Base-by-base conservation (phyloP, 2,888 invertebrate genomes). In the Cosmia trapezina region DNA sequence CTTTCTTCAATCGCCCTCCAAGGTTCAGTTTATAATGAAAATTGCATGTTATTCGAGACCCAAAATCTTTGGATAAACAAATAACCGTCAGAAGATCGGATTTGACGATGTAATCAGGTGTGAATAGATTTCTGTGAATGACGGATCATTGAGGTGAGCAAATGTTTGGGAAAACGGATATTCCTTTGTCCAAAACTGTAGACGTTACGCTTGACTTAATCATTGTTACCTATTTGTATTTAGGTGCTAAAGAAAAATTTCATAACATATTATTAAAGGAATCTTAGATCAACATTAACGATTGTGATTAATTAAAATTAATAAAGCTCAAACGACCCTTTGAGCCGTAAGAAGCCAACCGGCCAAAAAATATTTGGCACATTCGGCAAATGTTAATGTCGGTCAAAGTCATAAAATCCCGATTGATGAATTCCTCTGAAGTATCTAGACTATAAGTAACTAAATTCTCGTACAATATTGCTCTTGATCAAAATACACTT, bases 91-190 rank as follows among this genome's bases (percentile, higher is more conserved):
- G 53, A 54, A 63, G 49, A 67, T 77, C 14, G 57, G 63, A 75
- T 81, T 78, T 57, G 51, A 64, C 61, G 70, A 72, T 67, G 57
- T 65, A 73, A 69, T 83, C 63, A 72, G 75, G 67, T 70, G 74
- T 78, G 70, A 74, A 83, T 72, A 81, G 74, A 81, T 81, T 81
- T 70, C 73, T 72, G 49, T 62, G 64, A 83, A 57, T 82, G 67
- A 73, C 56, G 59, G 73, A 83, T 80, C 76, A 65, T 57, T 77
- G 84, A 81, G 73, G 61, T 77, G 70, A 72, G 65, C 71, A 63
- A 80, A 71, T 70, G 33, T 70, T 65, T 53, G 43, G 49, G 56
- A 56, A 60, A 61, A 7, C 57, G 37, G 62, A 68, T 59, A 67
- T 63, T 72, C 66, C 75, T 69, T 82, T 82, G 83, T 82, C 57